These are phyloP conservation scores for Microctenopoma steveboyesi DNA, from an alignment of 2,797 vertebrate genomes.

Conservation along the genomic window DNA sequence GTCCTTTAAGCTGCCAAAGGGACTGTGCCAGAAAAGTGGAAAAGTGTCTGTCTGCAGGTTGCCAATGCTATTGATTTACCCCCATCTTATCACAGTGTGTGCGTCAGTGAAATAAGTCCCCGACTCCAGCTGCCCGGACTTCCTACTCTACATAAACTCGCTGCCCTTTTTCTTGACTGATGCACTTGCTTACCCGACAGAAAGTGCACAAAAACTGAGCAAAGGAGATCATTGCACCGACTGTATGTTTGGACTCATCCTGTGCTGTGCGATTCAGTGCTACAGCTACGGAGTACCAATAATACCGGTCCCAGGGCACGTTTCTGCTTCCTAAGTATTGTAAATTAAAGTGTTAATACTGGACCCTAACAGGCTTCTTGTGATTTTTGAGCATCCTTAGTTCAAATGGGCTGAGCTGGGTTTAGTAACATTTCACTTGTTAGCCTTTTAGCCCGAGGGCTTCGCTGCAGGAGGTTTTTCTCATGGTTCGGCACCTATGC, in stretches of 20 bases:
- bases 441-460: constrained; percentile 34
- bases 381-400: background rate
- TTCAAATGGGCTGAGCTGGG: constrained; percentile 13
- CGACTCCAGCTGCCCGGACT: constrained; percentile 24
- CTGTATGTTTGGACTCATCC: background rate
- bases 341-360: background rate
- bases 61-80: constrained; percentile 48
- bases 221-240: background rate
- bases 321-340: background rate
- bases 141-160: constrained; percentile 27
- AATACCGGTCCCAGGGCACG: background rate
- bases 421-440: constrained; percentile 30
- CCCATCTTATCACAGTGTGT: constrained; percentile 26
- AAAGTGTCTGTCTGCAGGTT: constrained; percentile 21
- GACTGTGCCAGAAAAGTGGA: constrained; percentile 41
- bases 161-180: constrained; percentile 1
- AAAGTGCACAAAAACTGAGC: background rate
- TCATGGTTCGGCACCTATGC: constrained; percentile 32
- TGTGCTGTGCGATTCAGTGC: background rate
- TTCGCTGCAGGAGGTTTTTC: constrained; percentile 37
- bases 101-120: constrained; percentile 38
- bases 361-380: background rate
- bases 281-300: background rate
- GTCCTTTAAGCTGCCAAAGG: constrained; percentile 36
- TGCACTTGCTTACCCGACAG: constrained; percentile 21